Conservation (phyloP, 1,140 invertebrate genomes). For the Drosophila willistoni region DNA sequence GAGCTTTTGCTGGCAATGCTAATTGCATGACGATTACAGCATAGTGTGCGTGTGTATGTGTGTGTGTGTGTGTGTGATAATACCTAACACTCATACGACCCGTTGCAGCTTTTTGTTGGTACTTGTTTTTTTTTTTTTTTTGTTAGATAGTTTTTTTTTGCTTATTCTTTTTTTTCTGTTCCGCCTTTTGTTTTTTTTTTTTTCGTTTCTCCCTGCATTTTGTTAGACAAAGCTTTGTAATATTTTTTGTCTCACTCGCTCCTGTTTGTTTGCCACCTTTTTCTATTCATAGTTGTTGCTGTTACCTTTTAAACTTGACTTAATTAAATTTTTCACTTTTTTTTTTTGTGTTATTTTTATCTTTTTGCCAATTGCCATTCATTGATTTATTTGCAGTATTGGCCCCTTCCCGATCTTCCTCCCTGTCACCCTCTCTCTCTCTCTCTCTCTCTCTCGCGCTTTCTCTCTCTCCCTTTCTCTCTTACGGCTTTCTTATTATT, state of each 20-base stretch:
- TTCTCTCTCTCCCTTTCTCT: constrained; percentile 12
- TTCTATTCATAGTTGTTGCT: constrained; percentile 15
- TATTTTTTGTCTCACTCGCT: constrained; percentile 60
- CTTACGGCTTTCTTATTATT: constrained; percentile 4
- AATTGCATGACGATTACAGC: constrained; percentile 81
- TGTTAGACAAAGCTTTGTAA: constrained; percentile 57
- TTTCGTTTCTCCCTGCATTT: constrained; percentile 33
- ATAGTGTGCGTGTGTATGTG: constrained; percentile 50
- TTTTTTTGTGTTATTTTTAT: constrained; percentile 66
- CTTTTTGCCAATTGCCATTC: constrained; percentile 56
- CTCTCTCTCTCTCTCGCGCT: constrained; percentile 4
- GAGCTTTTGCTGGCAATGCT: constrained; percentile 74
- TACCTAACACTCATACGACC: constrained; percentile 61
- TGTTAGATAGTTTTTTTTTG: constrained; percentile 23
- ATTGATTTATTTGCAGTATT: constrained; percentile 59
- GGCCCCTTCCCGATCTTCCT: background rate
- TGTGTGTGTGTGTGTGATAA: constrained; percentile 68
- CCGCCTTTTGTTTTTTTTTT: constrained; percentile 44
- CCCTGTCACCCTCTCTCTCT: constrained; percentile 1
- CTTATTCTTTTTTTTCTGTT: constrained; percentile 46
- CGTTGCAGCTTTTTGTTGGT: constrained; percentile 40
- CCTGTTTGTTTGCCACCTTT: background rate
- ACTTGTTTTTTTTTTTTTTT: constrained; percentile 13
- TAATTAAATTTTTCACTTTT: constrained; percentile 67
- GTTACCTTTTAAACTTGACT: constrained; percentile 74